phyloP scores from a whole-genome alignment of 2,113 vertebrate genomes.

The Numida meleagris region DNA sequence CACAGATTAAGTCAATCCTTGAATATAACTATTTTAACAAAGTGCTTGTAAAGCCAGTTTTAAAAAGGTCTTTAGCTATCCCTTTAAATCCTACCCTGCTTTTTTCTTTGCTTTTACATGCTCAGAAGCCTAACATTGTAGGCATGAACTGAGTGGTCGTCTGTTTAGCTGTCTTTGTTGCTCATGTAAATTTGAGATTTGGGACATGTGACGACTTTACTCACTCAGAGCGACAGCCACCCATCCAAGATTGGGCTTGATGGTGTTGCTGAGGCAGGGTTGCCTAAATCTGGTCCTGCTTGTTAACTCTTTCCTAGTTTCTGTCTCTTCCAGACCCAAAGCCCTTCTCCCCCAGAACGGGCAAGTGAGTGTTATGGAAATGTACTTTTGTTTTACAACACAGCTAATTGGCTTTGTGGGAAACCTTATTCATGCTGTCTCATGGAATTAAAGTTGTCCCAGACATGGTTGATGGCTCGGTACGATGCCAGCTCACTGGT shows the following conservation, averaged over 20 bases:
- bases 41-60: background rate
- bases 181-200: background rate
- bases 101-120: background rate
- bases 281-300: background rate
- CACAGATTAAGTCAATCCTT: background rate
- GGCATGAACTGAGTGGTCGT: background rate
- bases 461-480: background rate
- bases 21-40: background rate
- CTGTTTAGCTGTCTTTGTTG: background rate
- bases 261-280: background rate
- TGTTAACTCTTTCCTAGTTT: background rate
- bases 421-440: background rate
- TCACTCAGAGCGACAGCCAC: background rate
- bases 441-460: background rate
- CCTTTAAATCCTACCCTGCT: background rate
- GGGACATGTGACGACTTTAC: background rate
- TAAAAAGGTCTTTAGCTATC: background rate
- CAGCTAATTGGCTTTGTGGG: background rate
- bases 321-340: background rate
- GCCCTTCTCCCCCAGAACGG: background rate
- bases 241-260: background rate
- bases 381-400: background rate
- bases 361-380: background rate
- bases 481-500: fast-evolving
- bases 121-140: background rate